Base-by-base conservation (phyloP, 2,113 vertebrate genomes). In the Perccottus glenii region DNA sequence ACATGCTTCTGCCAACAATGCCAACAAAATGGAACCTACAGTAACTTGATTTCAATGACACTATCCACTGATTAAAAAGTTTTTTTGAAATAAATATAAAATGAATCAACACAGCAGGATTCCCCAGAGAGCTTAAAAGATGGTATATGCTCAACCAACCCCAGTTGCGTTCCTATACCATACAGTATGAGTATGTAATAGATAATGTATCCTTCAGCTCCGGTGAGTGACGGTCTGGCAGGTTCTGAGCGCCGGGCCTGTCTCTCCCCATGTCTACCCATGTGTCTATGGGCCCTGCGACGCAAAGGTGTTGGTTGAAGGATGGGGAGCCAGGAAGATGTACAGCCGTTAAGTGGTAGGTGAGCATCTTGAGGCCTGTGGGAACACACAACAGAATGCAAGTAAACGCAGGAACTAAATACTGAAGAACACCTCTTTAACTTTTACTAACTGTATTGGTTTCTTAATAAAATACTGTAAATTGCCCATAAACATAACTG, bases 291-390 rank as follows among this genome's bases (percentile, higher is more conserved):
- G 40, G 78, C 75, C 56, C 32, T 5, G 71, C 67, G 19, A 27
- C 4, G 14, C n/a, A 40, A 78, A 93, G 87, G 92, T 92, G 92
- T 89, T 80, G 65, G 84, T 10, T 93, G 92, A 93, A 84, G 85
- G 85, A 93, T 93, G 89, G 87, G 91, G 91, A 91, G 92, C 42
- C 73, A 19, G 77, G 87, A 71, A 83, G 88, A 91, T 85, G 82
- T 51, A 35, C 69, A 33, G 62, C 71, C 81, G 88, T 91, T 87
- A 90, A 67, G 78, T 78, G 86, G 80, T 87, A 75, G 82, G 79
- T 79, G 80, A 85, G 27, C 58, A 62, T 68, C 75, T 70, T 44
- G 5, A 47, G 70, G 68, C 35, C 65, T 62, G 53, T 55, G 77
- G 82, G 76, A 81, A 77, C 57, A 72, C 53, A 2, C 9, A 3